Evolutionary conservation across 2,797 vertebrate species (phyloP).

Genomic region (Darevskia mixta): DNA sequence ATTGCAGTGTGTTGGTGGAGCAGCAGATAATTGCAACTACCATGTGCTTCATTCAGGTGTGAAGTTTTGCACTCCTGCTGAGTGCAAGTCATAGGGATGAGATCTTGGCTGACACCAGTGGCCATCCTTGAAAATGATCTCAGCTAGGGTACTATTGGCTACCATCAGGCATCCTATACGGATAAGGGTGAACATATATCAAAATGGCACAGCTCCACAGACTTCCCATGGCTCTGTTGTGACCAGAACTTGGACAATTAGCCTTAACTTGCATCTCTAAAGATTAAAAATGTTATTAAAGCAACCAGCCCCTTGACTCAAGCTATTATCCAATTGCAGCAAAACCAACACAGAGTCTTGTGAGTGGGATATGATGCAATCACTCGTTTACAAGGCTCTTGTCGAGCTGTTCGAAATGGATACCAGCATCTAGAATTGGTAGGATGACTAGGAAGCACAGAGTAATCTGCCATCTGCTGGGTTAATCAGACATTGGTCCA

Average conservation of each 20-base stretch:
- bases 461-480: neutral
- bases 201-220: neutral
- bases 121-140: neutral
- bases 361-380: neutral
- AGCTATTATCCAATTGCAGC: neutral
- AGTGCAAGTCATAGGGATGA: conserved; percentile 13
- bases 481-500: too few relatives aligned
- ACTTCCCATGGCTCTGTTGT: neutral
- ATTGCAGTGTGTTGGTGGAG: conserved; percentile 31
- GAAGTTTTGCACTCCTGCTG: conserved; percentile 41
- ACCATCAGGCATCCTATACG: neutral
- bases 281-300: neutral
- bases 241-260: neutral
- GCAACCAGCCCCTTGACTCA: neutral
- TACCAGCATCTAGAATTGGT: neutral
- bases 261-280: neutral
- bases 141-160: neutral
- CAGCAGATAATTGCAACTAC: conserved; percentile 28
- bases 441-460: neutral
- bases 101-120: conserved; percentile 9
- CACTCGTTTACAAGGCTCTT: neutral
- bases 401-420: neutral
- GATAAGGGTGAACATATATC: neutral
- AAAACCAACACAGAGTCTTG: neutral
- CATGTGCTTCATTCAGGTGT: conserved; percentile 23